These are phyloP conservation scores for Agrotis segetum DNA, from an alignment of 2,888 invertebrate genomes.

Conservation along the genomic window DNA sequence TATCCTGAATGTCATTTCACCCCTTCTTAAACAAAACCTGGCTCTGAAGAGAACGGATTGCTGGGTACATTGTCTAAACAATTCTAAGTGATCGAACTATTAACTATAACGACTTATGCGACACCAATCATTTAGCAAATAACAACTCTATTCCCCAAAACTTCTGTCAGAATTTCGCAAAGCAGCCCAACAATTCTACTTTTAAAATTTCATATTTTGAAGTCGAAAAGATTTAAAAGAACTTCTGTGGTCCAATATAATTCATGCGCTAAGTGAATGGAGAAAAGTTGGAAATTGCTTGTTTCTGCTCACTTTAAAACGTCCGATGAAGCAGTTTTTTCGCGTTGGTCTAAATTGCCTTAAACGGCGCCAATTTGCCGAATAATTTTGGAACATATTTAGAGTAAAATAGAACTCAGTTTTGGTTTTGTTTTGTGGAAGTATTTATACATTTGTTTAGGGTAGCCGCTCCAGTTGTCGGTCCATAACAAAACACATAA, in stretches of 20 bases:
- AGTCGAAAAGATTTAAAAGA: constrained; percentile 73
- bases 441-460: constrained; percentile 70
- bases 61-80: constrained; percentile 87
- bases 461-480: constrained; percentile 82
- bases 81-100: constrained; percentile 83
- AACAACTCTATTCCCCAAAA: constrained; percentile 32
- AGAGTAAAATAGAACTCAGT: constrained; percentile 53
- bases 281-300: constrained; percentile 68
- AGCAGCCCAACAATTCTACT: constrained; percentile 71
- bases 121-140: constrained; percentile 46
- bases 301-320: constrained; percentile 75
- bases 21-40: constrained; percentile 88
- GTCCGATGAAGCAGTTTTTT: constrained; percentile 81
- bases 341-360: constrained; percentile 57
- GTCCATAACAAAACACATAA: constrained; percentile 92
- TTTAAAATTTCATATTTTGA: constrained; percentile 72
- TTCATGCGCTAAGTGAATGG: constrained; percentile 55
- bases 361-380: constrained; percentile 45
- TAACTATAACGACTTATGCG: constrained; percentile 69
- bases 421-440: constrained; percentile 36
- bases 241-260: constrained; percentile 59
- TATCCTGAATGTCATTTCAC: constrained; percentile 88
- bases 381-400: constrained; percentile 57
- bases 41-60: constrained; percentile 87
- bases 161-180: constrained; percentile 36